Percentiles rank a stretch among this genome's conserved stretches.
Evolutionary conservation across 37 sponge, comb jelly and placozoan genomes (phyloP).

Genomic region (Oscarella lobularis): DNA sequence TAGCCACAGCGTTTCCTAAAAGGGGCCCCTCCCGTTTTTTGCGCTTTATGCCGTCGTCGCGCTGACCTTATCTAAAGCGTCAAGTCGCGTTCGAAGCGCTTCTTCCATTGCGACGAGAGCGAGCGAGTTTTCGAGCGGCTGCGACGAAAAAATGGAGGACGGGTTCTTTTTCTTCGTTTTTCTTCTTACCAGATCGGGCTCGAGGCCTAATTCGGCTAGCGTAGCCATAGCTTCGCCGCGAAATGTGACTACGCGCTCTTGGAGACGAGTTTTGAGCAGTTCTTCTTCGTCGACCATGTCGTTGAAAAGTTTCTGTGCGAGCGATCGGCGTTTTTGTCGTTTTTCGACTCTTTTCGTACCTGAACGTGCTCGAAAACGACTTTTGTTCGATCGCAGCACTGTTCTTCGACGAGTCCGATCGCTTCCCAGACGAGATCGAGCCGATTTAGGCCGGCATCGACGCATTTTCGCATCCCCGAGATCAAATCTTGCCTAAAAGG

Average conservation of each 20-base stretch:
- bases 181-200: background rate
- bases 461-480: background rate
- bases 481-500: background rate
- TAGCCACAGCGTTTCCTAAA: too few species aligned
- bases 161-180: too few species aligned
- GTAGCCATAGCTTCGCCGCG: background rate
- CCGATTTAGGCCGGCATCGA: background rate
- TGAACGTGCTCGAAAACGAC: background rate
- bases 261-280: background rate
- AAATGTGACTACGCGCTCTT: background rate
- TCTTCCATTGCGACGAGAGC: background rate
- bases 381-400: background rate
- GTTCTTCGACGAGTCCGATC: background rate
- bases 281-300: background rate
- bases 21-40: background rate
- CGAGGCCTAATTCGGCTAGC: background rate
- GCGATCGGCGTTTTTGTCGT: background rate
- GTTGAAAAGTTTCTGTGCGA: background rate
- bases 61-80: background rate
- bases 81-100: background rate
- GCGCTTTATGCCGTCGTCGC: background rate
- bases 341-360: background rate
- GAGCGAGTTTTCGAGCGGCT: background rate
- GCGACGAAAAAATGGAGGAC: background rate
- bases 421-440: background rate